Evolutionary conservation across 2,113 vertebrate species (phyloP).

Genomic region (Cololabis saira): DNA sequence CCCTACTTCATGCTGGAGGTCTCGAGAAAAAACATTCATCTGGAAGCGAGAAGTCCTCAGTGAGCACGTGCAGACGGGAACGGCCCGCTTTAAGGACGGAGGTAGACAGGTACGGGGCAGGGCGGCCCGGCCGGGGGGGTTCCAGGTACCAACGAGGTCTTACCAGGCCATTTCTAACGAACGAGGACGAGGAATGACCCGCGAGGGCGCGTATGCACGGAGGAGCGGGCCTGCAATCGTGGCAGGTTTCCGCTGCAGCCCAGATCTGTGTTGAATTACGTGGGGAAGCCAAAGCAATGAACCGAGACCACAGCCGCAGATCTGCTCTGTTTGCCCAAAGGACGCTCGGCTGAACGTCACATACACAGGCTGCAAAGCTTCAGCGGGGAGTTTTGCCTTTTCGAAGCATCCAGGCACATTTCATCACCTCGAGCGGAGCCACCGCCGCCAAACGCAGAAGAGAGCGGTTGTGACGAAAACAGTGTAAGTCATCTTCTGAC

Average conservation of each 20-base stretch:
- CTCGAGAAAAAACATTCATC: slow-evolving; percentile 21
- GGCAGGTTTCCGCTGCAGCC: slow-evolving; percentile 54
- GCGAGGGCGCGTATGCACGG: slow-evolving; percentile 15
- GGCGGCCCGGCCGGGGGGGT: slow-evolving; percentile 10
- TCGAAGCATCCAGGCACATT: slow-evolving; percentile 44
- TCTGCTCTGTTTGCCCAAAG: slow-evolving; percentile 64
- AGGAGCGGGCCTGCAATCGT: slow-evolving; percentile 13
- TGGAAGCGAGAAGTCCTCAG: slow-evolving; percentile 27
- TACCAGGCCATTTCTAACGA: slow-evolving; percentile 67
- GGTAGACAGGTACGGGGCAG: too few relatives aligned
- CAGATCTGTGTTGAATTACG: slow-evolving; percentile 79
- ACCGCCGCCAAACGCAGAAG: slow-evolving; percentile 20
- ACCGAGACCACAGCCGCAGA: slow-evolving; percentile 71
- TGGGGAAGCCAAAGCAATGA: slow-evolving; percentile 71
- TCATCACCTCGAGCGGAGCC: slow-evolving; percentile 21
- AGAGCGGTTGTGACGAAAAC: slow-evolving; percentile 31
- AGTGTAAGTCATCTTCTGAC: not conserved
- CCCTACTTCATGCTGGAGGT: not conserved
- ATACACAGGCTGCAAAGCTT: slow-evolving; percentile 44
- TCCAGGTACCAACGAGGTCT: slow-evolving; percentile 37
- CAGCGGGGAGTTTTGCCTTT: slow-evolving; percentile 46
- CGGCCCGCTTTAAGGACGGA: slow-evolving; percentile 16
- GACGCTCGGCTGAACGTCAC: slow-evolving; percentile 53
- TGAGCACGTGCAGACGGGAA: slow-evolving; percentile 9
- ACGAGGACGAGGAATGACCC: slow-evolving; percentile 24